Base-by-base conservation (phyloP, 2,888 invertebrate species). In the Gnatocerus cornutus region DNA sequence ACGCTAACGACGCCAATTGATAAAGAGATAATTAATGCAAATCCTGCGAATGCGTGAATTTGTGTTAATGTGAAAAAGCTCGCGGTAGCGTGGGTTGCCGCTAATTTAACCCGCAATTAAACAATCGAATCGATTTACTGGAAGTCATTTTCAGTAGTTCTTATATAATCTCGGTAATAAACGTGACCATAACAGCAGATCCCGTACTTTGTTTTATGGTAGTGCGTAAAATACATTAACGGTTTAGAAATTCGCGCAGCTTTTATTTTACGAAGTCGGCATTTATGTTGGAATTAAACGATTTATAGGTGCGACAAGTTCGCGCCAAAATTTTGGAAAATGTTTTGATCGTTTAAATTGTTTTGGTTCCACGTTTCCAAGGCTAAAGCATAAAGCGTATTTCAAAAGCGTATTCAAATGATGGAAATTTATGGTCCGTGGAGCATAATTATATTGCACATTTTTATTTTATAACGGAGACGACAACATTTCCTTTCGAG, bases 161-260 rank as follows among this genome's bases (percentile, higher is more conserved):
- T 58, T 45, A 12, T 12, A 45, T 58, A 12, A 58, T 48, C 46
- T 5, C 59, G 56, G 10, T 13, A 45, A 29, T 59, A 59, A 41
- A 30, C 14, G 8, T 37, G 29, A 55, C 55, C 61, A 61, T 61
- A 59, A 59, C 61, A 41, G 16, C 45, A 4, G 16, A 45, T 21
- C 21, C 45, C 30, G 30, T 45, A 45, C 37, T 61, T 62, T 48
- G 50, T 61, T 61, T 62, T 62, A 62, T 52, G 62, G 41, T 13
- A 62, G 52, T 52, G 52, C 50, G 52, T 62, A 50, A 62, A 50
- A 39, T 50, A 41, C 58, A 29, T 27, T 45, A 58, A 43, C 16
- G 48, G 12, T 43, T 45, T 45, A 45, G 30, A 37, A 46, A 48
- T 48, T 48, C 61, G 61, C 37, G 21, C 46, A 48, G 46, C 33